A percentile compares a stretch with the other conserved stretches of the same genome.
These are phyloP conservation scores for Furcula furcula DNA, from an alignment of 2,888 invertebrate species.

Conservation along the genomic window DNA sequence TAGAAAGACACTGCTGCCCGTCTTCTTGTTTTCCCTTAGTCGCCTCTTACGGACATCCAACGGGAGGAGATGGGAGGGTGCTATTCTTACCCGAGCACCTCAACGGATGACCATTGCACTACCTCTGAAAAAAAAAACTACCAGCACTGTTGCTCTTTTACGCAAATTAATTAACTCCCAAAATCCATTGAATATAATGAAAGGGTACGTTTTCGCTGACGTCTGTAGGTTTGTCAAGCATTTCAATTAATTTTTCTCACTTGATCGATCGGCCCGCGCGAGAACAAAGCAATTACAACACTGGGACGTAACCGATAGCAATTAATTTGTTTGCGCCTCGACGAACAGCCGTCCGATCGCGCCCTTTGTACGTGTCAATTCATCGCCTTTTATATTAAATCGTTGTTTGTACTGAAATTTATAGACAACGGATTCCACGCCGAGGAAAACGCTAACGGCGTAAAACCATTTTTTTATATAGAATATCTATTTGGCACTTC, in stretches of 20 bases:
- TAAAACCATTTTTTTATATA: no score
- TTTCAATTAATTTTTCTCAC: constrained; percentile 78
- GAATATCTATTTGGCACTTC: constrained; percentile 6
- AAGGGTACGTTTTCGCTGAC: constrained; percentile 26
- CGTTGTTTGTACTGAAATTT: constrained; percentile 47
- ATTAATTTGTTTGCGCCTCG: constrained; percentile 77
- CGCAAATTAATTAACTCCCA: not conserved
- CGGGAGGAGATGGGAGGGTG: no score
- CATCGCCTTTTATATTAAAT: constrained; percentile 65
- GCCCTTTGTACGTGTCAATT: constrained; percentile 63
- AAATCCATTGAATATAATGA: constrained; percentile 22
- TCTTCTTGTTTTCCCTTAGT: no score
- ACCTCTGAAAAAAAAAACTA: no score
- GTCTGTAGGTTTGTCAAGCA: constrained; percentile 48
- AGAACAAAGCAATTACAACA: constrained; percentile 77
- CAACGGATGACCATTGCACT: no score
- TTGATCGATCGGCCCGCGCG: constrained; percentile 66
- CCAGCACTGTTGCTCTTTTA: no score
- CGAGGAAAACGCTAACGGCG: constrained; percentile 8
- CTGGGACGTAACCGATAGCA: constrained; percentile 73
- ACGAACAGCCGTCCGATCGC: constrained; percentile 57
- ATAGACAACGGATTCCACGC: constrained; percentile 26
- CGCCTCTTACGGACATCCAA: no score
- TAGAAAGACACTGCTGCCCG: no score
- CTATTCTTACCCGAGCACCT: no score